Evolutionary conservation across 2,888 invertebrate genomes (phyloP).

Genomic region (Lacanobia wlatinum): DNA sequence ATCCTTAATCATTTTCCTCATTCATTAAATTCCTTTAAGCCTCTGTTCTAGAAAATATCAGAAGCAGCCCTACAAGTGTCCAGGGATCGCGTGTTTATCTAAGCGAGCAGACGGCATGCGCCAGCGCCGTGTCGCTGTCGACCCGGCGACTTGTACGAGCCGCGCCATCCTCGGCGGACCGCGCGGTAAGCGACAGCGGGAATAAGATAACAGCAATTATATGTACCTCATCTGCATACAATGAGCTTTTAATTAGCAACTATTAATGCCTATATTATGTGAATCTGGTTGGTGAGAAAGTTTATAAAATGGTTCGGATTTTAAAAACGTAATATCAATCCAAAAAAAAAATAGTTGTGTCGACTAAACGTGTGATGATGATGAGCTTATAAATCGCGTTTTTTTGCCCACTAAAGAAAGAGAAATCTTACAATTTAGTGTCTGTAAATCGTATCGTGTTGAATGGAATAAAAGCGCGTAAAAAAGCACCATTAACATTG

Average conservation of each 20-base stretch:
- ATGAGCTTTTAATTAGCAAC: constrained; percentile 48
- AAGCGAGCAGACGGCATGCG: constrained; percentile 65
- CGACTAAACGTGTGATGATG: constrained; percentile 42
- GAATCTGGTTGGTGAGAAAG: constrained; percentile 11
- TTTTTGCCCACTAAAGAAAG: constrained; percentile 41
- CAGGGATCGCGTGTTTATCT: constrained; percentile 69
- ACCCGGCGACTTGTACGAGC: constrained; percentile 55
- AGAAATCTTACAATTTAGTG: constrained; percentile 48
- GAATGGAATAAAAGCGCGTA: constrained; percentile 46
- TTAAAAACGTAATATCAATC: constrained; percentile 4
- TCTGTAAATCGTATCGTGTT: constrained; percentile 39
- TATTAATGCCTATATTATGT: constrained; percentile 3
- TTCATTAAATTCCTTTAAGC: neutral
- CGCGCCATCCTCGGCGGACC: constrained; percentile 42
- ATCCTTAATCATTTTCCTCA: neutral
- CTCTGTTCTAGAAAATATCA: constrained; percentile 16
- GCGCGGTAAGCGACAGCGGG: constrained; percentile 54
- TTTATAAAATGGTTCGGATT: neutral
- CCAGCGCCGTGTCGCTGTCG: constrained; percentile 64
- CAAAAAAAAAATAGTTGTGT: neutral
- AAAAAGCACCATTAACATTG: constrained; percentile 53
- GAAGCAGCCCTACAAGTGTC: constrained; percentile 56
- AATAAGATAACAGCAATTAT: constrained; percentile 37
- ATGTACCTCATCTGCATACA: constrained; percentile 55
- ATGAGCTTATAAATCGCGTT: constrained; percentile 40